These are phyloP conservation scores for Himalopsyche kuldschensis DNA, from an alignment of 2,888 invertebrate genomes.

Conservation along the genomic window DNA sequence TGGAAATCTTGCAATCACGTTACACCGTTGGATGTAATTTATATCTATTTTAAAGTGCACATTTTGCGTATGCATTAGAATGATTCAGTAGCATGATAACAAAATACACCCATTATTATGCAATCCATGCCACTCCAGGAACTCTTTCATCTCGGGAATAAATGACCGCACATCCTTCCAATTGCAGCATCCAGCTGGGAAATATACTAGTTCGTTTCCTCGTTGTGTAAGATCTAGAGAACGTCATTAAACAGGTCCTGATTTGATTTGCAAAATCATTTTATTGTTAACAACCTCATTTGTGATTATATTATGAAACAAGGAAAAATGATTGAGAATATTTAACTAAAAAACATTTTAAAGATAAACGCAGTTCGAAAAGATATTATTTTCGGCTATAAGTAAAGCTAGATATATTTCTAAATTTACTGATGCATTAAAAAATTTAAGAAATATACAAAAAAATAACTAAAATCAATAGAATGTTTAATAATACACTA, in stretches of 20 bases:
- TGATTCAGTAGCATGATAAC: background rate
- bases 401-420: too few species aligned
- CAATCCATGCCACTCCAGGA: background rate
- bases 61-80: background rate
- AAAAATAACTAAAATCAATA: too few species aligned
- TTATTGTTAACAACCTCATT: background rate
- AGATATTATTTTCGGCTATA: too few species aligned
- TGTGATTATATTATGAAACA: too few species aligned
- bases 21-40: background rate
- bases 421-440: too few species aligned
- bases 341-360: too few species aligned
- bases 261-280: background rate
- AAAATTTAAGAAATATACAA: too few species aligned
- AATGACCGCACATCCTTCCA: background rate
- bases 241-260: background rate
- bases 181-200: background rate
- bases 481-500: too few species aligned
- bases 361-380: too few species aligned
- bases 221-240: background rate
- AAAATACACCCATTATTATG: background rate
- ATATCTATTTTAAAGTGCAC: background rate
- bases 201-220: background rate
- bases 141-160: background rate
- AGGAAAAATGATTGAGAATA: too few species aligned
- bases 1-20: background rate